These are phyloP conservation scores for Ptilonorhynchus violaceus DNA, from an alignment of 2,113 vertebrate species.

Conservation along the genomic window DNA sequence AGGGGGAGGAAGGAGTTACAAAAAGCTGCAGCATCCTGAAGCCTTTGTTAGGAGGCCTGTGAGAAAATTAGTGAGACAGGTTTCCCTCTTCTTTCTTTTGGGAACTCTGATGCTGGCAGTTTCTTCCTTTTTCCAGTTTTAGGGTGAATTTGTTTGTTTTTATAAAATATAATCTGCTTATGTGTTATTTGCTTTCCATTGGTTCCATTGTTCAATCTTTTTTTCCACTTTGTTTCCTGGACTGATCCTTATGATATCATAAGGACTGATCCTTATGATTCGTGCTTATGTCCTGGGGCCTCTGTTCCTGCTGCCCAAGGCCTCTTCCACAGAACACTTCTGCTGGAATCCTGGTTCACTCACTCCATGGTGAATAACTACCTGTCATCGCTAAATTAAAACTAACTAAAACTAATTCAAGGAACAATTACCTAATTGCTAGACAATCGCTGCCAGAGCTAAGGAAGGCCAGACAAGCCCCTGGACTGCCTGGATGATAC, in stretches of 20 bases:
- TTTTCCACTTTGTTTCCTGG: neutral
- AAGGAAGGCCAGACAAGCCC: neutral
- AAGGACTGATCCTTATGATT: neutral
- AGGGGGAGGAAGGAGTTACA: neutral
- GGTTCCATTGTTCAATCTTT: neutral
- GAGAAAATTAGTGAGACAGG: neutral
- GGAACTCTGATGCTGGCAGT: neutral
- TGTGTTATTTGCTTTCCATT: neutral
- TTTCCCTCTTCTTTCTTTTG: neutral
- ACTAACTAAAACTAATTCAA: neutral
- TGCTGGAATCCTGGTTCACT: neutral
- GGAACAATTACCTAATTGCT: neutral
- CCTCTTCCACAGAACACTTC: no score
- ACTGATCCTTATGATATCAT: rapidly evolving
- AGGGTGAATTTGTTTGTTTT: neutral
- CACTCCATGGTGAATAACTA: neutral
- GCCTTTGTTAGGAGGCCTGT: neutral
- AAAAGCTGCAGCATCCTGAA: neutral
- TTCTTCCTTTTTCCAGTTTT: neutral
- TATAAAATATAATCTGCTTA: neutral
- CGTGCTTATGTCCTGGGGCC: neutral
- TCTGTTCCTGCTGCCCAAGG: neutral
- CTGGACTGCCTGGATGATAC: neutral
- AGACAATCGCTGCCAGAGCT: neutral
- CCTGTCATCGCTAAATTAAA: neutral